A percentile compares a stretch with the other conserved stretches of the same genome.
phyloP scores from a whole-genome alignment of 2,113 vertebrate genomes.

The Gnathonemus echidnorhynchus region DNA sequence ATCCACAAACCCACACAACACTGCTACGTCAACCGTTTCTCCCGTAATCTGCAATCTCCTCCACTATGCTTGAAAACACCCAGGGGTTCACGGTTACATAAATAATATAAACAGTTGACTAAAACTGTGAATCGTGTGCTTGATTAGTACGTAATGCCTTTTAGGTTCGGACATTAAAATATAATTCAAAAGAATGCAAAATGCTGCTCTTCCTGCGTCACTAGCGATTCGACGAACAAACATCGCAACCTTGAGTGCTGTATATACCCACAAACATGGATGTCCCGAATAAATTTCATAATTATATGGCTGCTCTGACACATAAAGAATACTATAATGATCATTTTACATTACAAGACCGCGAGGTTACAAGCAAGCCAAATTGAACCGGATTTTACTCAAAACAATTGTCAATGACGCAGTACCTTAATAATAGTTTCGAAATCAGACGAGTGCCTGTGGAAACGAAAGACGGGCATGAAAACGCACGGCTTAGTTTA shows the following conservation, averaged over 20 bases:
- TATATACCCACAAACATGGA: not conserved
- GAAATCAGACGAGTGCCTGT: not conserved
- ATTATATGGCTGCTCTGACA: not conserved
- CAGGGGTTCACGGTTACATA: slow-evolving; percentile 18
- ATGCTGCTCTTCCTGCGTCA: not conserved
- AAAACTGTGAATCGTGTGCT: not conserved
- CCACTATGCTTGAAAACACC: slow-evolving; percentile 40
- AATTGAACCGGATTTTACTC: not conserved
- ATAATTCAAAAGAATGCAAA: not conserved
- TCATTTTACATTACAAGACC: not conserved
- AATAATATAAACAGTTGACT: not conserved
- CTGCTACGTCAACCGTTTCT: slow-evolving; percentile 37
- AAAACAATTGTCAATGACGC: not conserved
- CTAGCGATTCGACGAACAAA: not conserved
- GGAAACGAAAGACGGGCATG: slow-evolving; percentile 37
- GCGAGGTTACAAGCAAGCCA: not conserved
- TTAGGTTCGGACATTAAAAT: not conserved
- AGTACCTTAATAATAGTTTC: not conserved
- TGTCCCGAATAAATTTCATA: not conserved
- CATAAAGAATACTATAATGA: not conserved
- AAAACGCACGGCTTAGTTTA: not conserved
- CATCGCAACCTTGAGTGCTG: not conserved
- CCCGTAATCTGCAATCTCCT: slow-evolving; percentile 61
- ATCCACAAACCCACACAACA: slow-evolving; percentile 33
- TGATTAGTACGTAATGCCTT: not conserved